Evolutionary conservation across 2,888 invertebrate genomes (phyloP), one percentile per base, ranked within the genome.

Genomic region (Lacanobia oleracea): DNA sequence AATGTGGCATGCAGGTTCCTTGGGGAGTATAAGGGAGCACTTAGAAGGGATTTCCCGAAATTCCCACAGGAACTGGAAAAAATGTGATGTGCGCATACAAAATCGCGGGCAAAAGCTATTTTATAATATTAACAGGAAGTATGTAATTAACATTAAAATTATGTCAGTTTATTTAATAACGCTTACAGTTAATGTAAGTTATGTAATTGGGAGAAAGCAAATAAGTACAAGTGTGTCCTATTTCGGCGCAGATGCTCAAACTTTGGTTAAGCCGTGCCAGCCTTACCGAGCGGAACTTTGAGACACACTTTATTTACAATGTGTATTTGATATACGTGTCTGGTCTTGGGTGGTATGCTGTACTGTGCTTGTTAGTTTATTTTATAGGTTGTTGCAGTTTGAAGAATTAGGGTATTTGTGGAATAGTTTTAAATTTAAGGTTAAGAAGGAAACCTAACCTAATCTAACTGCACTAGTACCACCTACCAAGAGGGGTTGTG

Each of bases 191-290:
- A 63, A 79, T 70, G 75, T 69, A 77, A 70, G 70, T 60, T 63
- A 53, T 73, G 66, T 63, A 72, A 60, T 63, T 73, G 82, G 51
- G 62, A 40, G 67, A 84, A 67, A 75, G 61, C 63, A 79, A 80
- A 84, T 76, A 81, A 57, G 62, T 33, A 84, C 83, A 86, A 79
- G 72, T 87, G 87, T 72, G 85, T 68, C 71, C 84, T 60, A 82
- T 84, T 75, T 81, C 64, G 54, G 54, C 12, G 63, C 21, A 66
- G 62, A 73, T 51, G 74, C 40, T 45, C 56, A 61, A 80, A 63
- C 67, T 83, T 80, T 54, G 56, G 43, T 67, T 57, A 77, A 71
- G 54, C 60, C 27, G 70, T 65, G n/a, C 5, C 76, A 71, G 59
- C 66, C 48, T 74, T 63, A 66, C 37, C 45, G 63, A 51, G 74